These are phyloP conservation scores for Monochamus saltuarius DNA, from an alignment of 1,140 invertebrate species.

Conservation along the genomic window DNA sequence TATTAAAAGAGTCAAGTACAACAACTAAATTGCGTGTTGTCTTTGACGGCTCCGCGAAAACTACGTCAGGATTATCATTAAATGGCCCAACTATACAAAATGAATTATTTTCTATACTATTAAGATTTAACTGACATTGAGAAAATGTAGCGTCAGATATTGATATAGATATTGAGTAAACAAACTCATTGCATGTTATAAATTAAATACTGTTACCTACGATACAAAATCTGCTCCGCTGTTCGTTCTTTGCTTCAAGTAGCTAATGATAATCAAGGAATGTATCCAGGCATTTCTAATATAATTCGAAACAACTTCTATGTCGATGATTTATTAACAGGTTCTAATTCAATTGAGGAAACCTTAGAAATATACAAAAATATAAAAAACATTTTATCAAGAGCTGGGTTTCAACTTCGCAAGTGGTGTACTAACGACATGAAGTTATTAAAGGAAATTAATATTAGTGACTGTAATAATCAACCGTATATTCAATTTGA, in stretches of 20 bases:
- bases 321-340: constrained; percentile 53
- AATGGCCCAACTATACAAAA: no score
- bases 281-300: constrained; percentile 33
- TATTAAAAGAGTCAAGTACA: no score
- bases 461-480: constrained; percentile 3
- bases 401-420: constrained; percentile 24
- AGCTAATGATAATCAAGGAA: constrained; percentile 29
- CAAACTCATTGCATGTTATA: constrained; percentile 36
- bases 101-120: constrained; percentile 39
- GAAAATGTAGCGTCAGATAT: no score
- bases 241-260: no score
- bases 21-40: no score
- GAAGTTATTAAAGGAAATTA: constrained; percentile 9
- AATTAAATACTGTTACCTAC: no score
- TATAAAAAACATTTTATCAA: constrained; percentile 26
- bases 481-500: constrained; percentile 25
- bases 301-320: constrained; percentile 49
- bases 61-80: no score
- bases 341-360: constrained; percentile 35
- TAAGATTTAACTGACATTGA: no score
- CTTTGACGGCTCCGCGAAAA: no score
- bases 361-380: constrained; percentile 24
- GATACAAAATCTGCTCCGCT: no score
- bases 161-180: constrained; percentile 49
- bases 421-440: constrained; percentile 40